Base-by-base conservation (phyloP, 2,797 vertebrate species). In the Echeneis naucrates region DNA sequence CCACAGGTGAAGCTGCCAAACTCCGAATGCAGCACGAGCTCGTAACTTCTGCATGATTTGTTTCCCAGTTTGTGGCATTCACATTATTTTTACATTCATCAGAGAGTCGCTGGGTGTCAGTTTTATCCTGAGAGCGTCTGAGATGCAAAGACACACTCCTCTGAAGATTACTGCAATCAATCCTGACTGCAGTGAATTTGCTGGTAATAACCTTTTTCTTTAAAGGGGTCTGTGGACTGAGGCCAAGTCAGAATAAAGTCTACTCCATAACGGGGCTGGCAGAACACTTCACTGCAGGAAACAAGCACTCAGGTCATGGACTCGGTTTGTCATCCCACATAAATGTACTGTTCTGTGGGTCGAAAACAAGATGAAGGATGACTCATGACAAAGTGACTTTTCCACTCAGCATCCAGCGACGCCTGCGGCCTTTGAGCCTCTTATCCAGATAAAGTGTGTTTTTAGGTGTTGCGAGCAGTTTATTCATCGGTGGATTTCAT, bases 301-400 rank as follows among this genome's bases (percentile, higher is more conserved):
- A 83, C 74, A 66, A 70, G 65, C 63, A 21, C 64, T 76, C 62
- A 5, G 83, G 81, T 83, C 78, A 23, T 27, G 50, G 55, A 72
- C 76, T 59, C 24, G 19, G 54, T 80, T 83, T 71, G 85, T 88
- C 87, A 58, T 78, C 48, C 44, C 40, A 45, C 27, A 60, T 80
- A 80, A 87, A 85, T 50, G 60, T 56, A 66, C 59, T 68, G 56
- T 17, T 66, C 50, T n/a, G 58, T 71, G 71, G 33, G 63, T 47
- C 65, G 52, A 64, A 68, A 85, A 75, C 64, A 62, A 75, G 66
- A 83, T 78, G 72, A 84, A 55, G 59, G 75, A 54, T 80, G 83
- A 87, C 68, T 79, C 68, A 68, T 68, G 64, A 72, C 61, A 82
- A 80, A 81, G 79, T 42, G 73, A 66, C 67, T 72, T 48, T 64